phyloP scores from a whole-genome alignment of 2,888 invertebrate genomes.

The Tetragonisca angustula region DNA sequence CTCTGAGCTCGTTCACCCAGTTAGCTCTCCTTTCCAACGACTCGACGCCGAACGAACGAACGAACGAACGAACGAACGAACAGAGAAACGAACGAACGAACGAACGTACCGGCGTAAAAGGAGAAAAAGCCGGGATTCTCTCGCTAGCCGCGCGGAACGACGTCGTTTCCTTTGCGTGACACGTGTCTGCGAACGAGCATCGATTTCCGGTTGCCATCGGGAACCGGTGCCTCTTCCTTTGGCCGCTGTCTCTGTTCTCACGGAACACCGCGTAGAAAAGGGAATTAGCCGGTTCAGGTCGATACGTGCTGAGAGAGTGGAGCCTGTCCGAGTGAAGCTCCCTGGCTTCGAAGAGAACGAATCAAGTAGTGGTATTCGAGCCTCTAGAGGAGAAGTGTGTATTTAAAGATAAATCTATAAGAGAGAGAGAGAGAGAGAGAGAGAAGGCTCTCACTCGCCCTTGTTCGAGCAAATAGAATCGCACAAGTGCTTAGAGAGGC shows the following conservation, averaged over 20 bases:
- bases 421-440: neutral
- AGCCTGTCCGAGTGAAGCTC: neutral
- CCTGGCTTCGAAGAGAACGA: neutral
- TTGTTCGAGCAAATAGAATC: neutral
- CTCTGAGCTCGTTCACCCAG: slow-evolving; percentile 24
- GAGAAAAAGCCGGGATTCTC: slow-evolving; percentile 66
- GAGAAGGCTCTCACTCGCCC: neutral
- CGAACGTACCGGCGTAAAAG: slow-evolving; percentile 1
- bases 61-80: neutral
- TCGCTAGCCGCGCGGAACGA: slow-evolving; percentile 63
- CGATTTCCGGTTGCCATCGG: slow-evolving; percentile 62
- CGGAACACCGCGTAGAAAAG: slow-evolving; percentile 5
- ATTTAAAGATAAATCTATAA: slow-evolving; percentile 7
- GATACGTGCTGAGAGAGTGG: slow-evolving; percentile 10
- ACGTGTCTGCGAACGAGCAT: slow-evolving; percentile 61
- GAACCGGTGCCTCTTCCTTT: neutral
- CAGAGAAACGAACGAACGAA: neutral
- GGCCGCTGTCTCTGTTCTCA: neutral
- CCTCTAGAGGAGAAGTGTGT: neutral
- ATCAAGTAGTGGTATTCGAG: neutral
- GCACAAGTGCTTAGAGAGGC: neutral
- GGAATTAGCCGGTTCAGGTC: slow-evolving; percentile 34
- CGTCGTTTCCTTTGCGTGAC: slow-evolving; percentile 73
- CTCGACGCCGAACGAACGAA: neutral
- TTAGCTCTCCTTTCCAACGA: slow-evolving; percentile 12